These are phyloP conservation scores for Montifringilla adamsi DNA, from an alignment of 2,113 vertebrate genomes.

Conservation along the genomic window DNA sequence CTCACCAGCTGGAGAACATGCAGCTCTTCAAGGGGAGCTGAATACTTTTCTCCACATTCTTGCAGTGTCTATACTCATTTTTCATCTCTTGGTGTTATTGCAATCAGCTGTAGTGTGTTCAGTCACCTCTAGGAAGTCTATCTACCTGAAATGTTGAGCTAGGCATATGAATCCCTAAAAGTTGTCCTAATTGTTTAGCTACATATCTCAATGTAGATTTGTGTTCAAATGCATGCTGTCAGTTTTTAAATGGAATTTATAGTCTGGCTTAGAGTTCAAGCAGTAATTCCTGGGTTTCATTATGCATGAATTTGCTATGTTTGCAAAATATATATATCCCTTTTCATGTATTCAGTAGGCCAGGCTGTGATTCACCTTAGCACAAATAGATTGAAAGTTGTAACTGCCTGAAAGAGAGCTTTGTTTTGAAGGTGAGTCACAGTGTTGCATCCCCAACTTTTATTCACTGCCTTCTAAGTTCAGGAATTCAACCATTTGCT, in stretches of 20 bases:
- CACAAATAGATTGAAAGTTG: neutral
- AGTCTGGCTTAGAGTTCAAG: neutral
- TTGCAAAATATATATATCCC: neutral
- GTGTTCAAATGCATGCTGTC: neutral
- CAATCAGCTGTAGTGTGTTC: neutral
- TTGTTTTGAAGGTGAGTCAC: constrained; percentile 10
- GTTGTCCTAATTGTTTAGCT: neutral
- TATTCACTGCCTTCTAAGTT: neutral
- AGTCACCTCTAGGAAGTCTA: neutral
- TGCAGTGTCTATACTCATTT: neutral
- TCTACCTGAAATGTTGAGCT: neutral
- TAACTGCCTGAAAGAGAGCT: neutral
- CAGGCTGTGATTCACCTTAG: neutral
- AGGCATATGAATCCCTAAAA: neutral
- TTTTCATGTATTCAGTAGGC: neutral
- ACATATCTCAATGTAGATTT: neutral
- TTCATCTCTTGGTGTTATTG: neutral
- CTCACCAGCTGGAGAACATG: neutral
- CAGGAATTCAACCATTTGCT: neutral
- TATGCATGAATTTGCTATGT: neutral
- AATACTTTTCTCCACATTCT: neutral
- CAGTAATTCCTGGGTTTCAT: neutral
- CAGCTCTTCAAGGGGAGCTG: neutral
- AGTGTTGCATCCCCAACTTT: neutral
- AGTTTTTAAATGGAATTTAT: neutral